Conservation (phyloP, 2,888 invertebrate species). For the Glyphotaelius pellucidus region DNA sequence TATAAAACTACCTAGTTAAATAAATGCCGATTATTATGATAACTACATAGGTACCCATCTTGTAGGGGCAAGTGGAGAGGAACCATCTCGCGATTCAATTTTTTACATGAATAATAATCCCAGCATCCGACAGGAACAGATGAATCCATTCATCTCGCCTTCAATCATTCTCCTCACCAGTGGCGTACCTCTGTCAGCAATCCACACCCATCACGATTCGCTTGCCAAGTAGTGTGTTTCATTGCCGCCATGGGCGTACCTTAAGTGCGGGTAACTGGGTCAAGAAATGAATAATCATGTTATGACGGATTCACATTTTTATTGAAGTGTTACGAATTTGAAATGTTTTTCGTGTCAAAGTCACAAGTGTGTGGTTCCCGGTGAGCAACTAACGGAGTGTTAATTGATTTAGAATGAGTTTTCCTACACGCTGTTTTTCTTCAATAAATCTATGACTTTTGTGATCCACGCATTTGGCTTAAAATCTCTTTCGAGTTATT, state of each 20-base stretch:
- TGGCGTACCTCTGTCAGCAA: slow-evolving; percentile 38
- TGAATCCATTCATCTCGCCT: slow-evolving; percentile 48
- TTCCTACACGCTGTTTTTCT: background rate
- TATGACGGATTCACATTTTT: background rate
- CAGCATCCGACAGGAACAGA: slow-evolving; percentile 40
- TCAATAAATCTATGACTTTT: background rate
- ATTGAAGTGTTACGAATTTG: background rate
- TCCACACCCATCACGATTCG: slow-evolving; percentile 47
- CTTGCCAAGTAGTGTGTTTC: slow-evolving; percentile 47
- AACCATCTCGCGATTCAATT: background rate
- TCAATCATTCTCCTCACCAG: slow-evolving; percentile 42
- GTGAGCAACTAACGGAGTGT: background rate
- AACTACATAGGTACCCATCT: no score
- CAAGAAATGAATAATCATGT: slow-evolving; percentile 6
- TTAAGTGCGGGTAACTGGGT: background rate
- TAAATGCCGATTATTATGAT: background rate
- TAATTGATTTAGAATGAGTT: background rate
- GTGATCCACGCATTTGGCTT: no score
- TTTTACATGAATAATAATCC: background rate
- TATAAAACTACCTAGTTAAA: background rate
- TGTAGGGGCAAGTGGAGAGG: background rate
- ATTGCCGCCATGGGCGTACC: slow-evolving; percentile 46
- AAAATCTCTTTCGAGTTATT: no score
- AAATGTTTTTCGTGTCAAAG: background rate
- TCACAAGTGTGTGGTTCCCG: background rate